A percentile compares a stretch with the other conserved stretches of the same genome.
Evolutionary conservation across 2,113 vertebrate species (phyloP).

Genomic region (Grammomys surdaster): DNA sequence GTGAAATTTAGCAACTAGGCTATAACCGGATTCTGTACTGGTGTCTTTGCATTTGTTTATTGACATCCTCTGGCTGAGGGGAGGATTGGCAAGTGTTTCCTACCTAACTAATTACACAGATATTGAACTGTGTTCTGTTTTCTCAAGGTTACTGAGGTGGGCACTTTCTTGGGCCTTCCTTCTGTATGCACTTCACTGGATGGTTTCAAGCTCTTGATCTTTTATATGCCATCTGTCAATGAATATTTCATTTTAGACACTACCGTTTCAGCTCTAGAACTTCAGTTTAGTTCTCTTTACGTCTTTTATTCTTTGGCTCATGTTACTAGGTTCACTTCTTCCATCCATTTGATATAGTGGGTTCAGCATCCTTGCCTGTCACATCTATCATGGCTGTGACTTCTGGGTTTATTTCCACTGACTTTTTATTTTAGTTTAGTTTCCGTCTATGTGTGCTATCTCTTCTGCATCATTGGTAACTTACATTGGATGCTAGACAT

Average conservation of each 20-base stretch:
- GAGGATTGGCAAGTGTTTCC: neutral
- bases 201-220: neutral
- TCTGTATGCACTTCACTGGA: neutral
- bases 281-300: neutral
- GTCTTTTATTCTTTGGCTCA: neutral
- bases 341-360: neutral
- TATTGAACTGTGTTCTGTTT: neutral
- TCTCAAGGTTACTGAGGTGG: neutral
- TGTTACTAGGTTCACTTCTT: neutral
- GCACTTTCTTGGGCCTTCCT: neutral
- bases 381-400: neutral
- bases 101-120: neutral
- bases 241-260: neutral
- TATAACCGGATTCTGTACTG: neutral
- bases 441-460: neutral
- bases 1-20: neutral
- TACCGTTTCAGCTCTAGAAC: neutral
- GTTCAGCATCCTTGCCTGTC: neutral
- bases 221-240: neutral
- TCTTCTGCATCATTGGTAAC: constrained; percentile 44
- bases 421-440: neutral
- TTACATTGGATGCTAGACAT: neutral
- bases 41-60: constrained; percentile 14
- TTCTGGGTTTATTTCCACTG: constrained; percentile 13
- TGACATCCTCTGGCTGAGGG: neutral